Evolutionary conservation across 1,140 invertebrate genomes (phyloP), one percentile per base, ranked within the genome.

Genomic region (Maniola jurtina): DNA sequence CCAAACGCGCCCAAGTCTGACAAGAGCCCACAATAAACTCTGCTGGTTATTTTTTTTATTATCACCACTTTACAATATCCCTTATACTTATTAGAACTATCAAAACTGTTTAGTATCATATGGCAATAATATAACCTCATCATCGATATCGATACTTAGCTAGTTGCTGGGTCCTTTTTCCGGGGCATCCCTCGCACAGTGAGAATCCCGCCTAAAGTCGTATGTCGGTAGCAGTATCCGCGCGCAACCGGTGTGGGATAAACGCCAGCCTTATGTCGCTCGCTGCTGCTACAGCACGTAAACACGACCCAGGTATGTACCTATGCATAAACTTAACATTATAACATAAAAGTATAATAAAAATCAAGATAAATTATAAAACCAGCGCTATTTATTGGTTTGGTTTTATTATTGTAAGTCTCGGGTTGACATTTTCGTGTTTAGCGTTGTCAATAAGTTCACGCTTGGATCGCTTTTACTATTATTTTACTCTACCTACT

Each of bases 181-280:
- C 60, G 66, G 74, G 42, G 68, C 76, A 75, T 73, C 80, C 75
- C 76, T 36, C 62, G 55, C 35, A 61, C 65, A 64, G 61, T 58
- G 65, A 71, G 70, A 71, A 75, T 79, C 76, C 72, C 76, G 77
- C 77, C 68, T 71, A 80, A 81, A 78, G 63, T 52, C 48, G 48
- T 52, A 15, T 25, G 42, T 16, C 48, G 42, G 42, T 55, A 69
- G 63, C 81, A 86, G 84, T 86, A 80, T 68, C 58, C 79, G 77
- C 84, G 82, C 75, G 82, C 76, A 81, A 83, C 81, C 79, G 79
- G 82, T 83, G 81, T 77, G 76, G 68, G 74, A 33, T 15, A 66
- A 66, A 81, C 82, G 84, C 59, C 45, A 14, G 54, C 65, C 72
- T 68, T 61, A 86, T 86, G 84, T 74, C 75, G 56, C 55, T 72